Evolutionary conservation across 2,797 vertebrate genomes (phyloP).

Genomic region (Potorous gilbertii): DNA sequence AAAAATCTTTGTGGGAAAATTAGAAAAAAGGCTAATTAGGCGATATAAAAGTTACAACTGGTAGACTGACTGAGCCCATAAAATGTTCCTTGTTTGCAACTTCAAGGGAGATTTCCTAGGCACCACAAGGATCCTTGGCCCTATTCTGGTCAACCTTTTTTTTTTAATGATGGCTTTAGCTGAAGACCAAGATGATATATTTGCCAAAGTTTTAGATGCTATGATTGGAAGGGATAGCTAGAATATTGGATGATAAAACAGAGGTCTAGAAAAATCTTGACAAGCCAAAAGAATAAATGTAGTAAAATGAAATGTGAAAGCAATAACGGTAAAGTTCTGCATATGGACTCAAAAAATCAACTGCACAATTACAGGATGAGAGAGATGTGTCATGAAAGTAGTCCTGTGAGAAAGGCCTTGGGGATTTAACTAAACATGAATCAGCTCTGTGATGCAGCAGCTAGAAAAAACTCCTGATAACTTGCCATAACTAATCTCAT

Average conservation of each 20-base stretch:
- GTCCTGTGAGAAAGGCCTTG: too few relatives aligned
- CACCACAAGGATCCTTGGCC: not conserved
- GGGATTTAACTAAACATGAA: not conserved
- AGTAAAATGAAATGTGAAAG: too few relatives aligned
- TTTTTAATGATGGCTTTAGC: not conserved
- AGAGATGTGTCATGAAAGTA: too few relatives aligned
- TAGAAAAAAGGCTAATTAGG: not conserved
- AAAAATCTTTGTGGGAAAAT: not conserved
- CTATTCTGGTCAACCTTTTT: not conserved
- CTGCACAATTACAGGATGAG: too few relatives aligned
- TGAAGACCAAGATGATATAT: not conserved
- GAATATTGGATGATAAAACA: too few relatives aligned
- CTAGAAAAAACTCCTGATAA: not conserved
- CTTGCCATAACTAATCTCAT: not conserved
- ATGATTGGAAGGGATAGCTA: too few relatives aligned
- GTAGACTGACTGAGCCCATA: not conserved
- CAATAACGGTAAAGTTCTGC: too few relatives aligned
- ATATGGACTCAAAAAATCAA: too few relatives aligned
- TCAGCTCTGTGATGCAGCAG: not conserved
- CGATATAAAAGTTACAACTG: not conserved
- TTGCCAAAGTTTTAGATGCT: too few relatives aligned
- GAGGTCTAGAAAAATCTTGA: too few relatives aligned
- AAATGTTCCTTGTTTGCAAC: not conserved
- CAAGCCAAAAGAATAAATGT: too few relatives aligned
- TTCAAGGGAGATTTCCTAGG: not conserved